A percentile compares a stretch with the other conserved stretches of the same genome.
phyloP scores from a whole-genome alignment of 2,888 invertebrate species.

The Hemaris fuciformis region DNA sequence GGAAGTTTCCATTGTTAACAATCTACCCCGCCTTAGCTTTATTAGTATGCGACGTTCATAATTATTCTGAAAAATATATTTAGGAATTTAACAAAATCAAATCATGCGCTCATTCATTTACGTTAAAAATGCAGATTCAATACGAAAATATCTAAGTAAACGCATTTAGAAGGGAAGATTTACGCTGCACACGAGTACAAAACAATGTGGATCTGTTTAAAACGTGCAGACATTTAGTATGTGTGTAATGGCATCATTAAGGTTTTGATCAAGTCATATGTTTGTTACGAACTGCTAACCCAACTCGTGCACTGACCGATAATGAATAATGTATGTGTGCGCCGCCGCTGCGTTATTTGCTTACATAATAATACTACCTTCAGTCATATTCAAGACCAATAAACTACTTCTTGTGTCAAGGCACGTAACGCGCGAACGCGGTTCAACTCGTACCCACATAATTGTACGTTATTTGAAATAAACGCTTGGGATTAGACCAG shows the following conservation, averaged over 20 bases:
- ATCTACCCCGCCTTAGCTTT: not conserved
- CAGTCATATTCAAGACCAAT: conserved; percentile 55
- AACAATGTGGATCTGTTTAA: not conserved
- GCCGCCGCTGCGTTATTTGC: conserved; percentile 61
- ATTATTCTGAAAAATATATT: not conserved
- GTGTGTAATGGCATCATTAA: conserved; percentile 32
- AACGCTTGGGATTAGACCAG: conserved; percentile 34
- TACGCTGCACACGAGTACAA: not conserved
- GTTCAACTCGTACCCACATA: conserved; percentile 58
- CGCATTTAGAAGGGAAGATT: not conserved
- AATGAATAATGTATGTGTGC: conserved; percentile 66
- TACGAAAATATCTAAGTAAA: not conserved
- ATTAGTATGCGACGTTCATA: not conserved
- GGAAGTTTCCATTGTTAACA: not conserved
- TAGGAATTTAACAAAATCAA: not conserved
- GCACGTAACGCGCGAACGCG: conserved; percentile 61
- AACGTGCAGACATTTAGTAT: conserved; percentile 23
- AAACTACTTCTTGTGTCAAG: conserved; percentile 67
- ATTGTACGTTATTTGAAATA: conserved; percentile 51
- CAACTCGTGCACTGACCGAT: conserved; percentile 58
- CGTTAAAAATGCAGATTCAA: not conserved
- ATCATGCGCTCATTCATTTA: not conserved
- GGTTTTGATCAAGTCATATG: conserved; percentile 34
- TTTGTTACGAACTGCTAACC: conserved; percentile 37
- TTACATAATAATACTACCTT: conserved; percentile 65